Conservation (phyloP, 2,888 invertebrate genomes). For the Acrocera orbiculus region DNA sequence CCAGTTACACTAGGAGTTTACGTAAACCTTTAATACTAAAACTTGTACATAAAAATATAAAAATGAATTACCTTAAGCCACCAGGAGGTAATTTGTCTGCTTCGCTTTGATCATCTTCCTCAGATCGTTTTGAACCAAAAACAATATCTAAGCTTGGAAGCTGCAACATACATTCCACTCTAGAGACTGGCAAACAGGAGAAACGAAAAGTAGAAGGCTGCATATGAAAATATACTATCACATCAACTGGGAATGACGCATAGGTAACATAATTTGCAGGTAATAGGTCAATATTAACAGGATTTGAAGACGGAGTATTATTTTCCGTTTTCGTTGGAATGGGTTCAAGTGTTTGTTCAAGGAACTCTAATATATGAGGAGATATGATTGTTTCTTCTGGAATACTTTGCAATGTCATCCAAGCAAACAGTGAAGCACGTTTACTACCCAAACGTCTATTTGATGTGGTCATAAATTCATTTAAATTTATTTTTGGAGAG, state of each 20-base stretch:
- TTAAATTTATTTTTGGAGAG: slow-evolving; percentile 30
- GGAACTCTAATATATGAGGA: slow-evolving; percentile 89
- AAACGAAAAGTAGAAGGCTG: slow-evolving; percentile 93
- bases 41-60: not conserved
- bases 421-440: slow-evolving; percentile 79
- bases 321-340: slow-evolving; percentile 52
- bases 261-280: slow-evolving; percentile 66
- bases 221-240: slow-evolving; percentile 96
- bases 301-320: slow-evolving; percentile 23
- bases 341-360: slow-evolving; percentile 93
- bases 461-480: slow-evolving; percentile 19
- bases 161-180: slow-evolving; percentile 90
- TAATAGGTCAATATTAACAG: slow-evolving; percentile 36
- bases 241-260: slow-evolving; percentile 94
- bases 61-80: slow-evolving; percentile 20
- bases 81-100: slow-evolving; percentile 26
- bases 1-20: slow-evolving; percentile 63
- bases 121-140: slow-evolving; percentile 80
- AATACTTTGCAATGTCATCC: slow-evolving; percentile 92
- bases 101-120: slow-evolving; percentile 39
- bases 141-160: slow-evolving; percentile 94
- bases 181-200: slow-evolving; percentile 84
- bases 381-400: slow-evolving; percentile 96
- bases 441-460: slow-evolving; percentile 49
- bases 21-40: not conserved